Base-by-base conservation (phyloP, 2,888 invertebrate genomes). In the Zygothrica quintamaculata region DNA sequence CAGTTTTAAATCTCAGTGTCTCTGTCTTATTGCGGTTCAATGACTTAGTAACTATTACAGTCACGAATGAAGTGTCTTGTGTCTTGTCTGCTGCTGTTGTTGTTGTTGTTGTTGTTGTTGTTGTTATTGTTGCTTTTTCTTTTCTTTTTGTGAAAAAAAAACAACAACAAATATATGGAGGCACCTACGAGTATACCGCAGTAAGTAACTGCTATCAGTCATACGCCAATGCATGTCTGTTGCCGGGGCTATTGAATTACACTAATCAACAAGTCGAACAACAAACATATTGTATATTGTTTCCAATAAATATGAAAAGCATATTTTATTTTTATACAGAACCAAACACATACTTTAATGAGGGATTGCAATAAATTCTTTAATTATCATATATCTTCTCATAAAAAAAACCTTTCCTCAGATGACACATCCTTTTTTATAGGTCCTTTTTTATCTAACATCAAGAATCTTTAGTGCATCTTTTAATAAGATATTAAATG, bases 161-260 rank as follows among this genome's bases (percentile, higher is more conserved):
- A n/a, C n/a, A n/a, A n/a, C n/a, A n/a, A n/a, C n/a, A n/a, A n/a
- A 62, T 47, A 64, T 65, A 65, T 55, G 62, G 68, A 67, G 74
- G 77, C 75, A 57, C 53, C 67, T 70, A 60, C 61, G 59, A 59
- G 61, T 70, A 60, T 58, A 57, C 57, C 59, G 33, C 69, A 53
- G 60, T 52, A 61, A 71, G 66, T 72, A 57, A 64, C 74, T 65
- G 77, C 82, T 84, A 82, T 81, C 81, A 84, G 78, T 84, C 82
- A 81, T 69, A 71, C 82, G 84, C 82, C 84, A 82, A 73, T 79
- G 64, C 80, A 82, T 39, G 77, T 66, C 68, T 68, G 74, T 53
- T 60, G 74, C 33, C 39, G 46, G n/a, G 57, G 44, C 61, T 62
- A 67, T 75, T 71, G 70, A 74, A 77, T 77, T 73, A 80, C 80